Base-by-base conservation (phyloP, 2,888 invertebrate species). In the Eilema caniola region DNA sequence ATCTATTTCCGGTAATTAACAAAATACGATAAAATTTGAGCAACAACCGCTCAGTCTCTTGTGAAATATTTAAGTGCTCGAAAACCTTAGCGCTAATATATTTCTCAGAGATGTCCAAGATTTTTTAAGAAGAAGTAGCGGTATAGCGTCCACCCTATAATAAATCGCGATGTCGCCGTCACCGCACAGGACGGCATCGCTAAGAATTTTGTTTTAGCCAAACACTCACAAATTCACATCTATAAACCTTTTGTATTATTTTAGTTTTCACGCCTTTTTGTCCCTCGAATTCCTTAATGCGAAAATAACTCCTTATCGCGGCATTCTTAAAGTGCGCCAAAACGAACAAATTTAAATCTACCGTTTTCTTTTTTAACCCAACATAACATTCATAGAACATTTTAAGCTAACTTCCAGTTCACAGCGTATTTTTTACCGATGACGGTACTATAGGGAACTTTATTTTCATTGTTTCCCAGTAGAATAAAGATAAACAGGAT, bases 161-260 rank as follows among this genome's bases (percentile, higher is more conserved):
- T 95, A 95, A 95, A 95, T 95, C 91, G 88, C 86, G 77, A 85
- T 86, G 88, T 86, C 87, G 91, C 92, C 92, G 89, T 88, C 90
- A 93, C 96, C 96, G 94, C 96, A 96, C 96, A 96, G 93, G 96
- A 93, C 90, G 95, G 93, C 92, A 90, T 88, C 93, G 94, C 93
- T 73, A 93, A 91, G 94, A 95, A 95, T 95, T 95, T 88, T 94
- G 95, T 95, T 95, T 93, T 93, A 93, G 89, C 90, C 94, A 92
- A 94, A 94, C 94, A 93, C 92, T 95, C 95, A 95, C 95, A 95
- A 95, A 95, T 95, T 95, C 95, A 94, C 92, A 89, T 93, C 93
- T 93, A 93, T 89, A 90, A 86, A 90, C 89, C 86, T 95, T 95
- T 95, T 95, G 92, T 93, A 90, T 93, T 94, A 93, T 95, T 95